Conservation (phyloP, 2,797 vertebrate genomes). For the Gobio occitaniae region DNA sequence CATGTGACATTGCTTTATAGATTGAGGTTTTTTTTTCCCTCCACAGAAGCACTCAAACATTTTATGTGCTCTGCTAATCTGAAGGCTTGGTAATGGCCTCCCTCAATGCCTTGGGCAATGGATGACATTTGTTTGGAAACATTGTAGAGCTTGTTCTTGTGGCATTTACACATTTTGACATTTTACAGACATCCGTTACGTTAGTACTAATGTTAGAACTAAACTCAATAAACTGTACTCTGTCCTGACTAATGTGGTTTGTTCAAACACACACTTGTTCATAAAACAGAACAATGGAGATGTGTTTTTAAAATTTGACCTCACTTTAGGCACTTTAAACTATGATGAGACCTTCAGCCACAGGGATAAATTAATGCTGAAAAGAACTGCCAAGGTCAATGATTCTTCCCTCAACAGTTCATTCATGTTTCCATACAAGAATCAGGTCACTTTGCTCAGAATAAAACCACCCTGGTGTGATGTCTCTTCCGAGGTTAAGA, state of each 20-base stretch:
- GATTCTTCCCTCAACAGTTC: neutral
- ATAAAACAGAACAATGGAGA: constrained; percentile 8
- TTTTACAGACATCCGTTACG: constrained; percentile 55
- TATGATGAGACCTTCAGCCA: neutral
- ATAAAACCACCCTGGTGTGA: neutral
- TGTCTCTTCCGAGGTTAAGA: constrained; percentile 27
- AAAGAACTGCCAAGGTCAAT: neutral
- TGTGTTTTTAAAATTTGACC: neutral
- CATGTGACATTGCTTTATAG: constrained; percentile 20
- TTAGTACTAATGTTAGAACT: constrained; percentile 51
- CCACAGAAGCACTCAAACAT: constrained; percentile 18
- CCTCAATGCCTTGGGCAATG: constrained; percentile 40
- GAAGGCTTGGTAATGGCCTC: constrained; percentile 45
- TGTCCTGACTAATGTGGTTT: constrained; percentile 1
- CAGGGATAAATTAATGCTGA: neutral
- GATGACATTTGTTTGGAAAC: constrained; percentile 63
- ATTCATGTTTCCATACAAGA: constrained; percentile 11
- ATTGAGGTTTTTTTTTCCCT: neutral
- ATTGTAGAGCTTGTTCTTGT: constrained; percentile 44
- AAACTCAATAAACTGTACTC: constrained; percentile 45
- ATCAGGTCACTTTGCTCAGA: neutral
- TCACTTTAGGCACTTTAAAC: neutral
- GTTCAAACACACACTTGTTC: neutral
- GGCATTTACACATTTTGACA: constrained; percentile 57
- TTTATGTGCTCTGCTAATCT: constrained; percentile 39